Evolutionary conservation across 2,113 vertebrate species (phyloP), one percentile per base, ranked within the genome.

Genomic region (Mirounga angustirostris): DNA sequence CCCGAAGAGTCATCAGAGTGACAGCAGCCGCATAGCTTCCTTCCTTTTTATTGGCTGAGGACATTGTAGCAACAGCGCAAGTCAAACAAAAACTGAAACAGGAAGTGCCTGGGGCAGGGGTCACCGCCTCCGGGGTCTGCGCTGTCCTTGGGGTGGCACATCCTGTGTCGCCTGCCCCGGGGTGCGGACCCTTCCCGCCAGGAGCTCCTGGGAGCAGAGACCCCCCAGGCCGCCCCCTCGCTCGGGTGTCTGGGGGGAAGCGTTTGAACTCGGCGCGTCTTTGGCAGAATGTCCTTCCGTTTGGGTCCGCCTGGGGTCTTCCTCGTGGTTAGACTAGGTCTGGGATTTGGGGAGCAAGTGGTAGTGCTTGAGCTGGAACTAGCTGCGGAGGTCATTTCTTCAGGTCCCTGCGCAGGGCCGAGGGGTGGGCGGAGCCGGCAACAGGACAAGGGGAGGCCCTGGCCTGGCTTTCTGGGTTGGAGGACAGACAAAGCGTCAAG

Each of bases 201-300:
- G 18, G 15, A 19, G 43, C 28, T 30, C 76, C 46, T 21, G 43
- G 15, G 28, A 52, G 76, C 46, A 11, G 46, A 30, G 14, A 1
- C 16, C 1, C 46, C 76, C 16, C 0, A 79, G 28, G 19, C 30
- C 28, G 5, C 4, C 26, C 43, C 50, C 76, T 30, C 2, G 7
- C 50, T 30, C 1, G 10, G 28, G 30, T 19, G 18, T 33, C 33
- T 1, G 54, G 16, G 16, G 14, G 19, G 69, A 19, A 19, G 50
- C 4, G 4, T 63, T 22, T 63, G n/a, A 13, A 12, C 52, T 3
- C 40, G 10, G 0, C 0, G 1, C 4, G 5, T 24, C 0, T 63
- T 59, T 52, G 30, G 19, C 7, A 28, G 54, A 6, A 6, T 18
- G 69, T 28, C 5, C 84, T 91, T n/a, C 13, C 0, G 16, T 54